Evolutionary conservation across 2,113 vertebrate species (phyloP).

Genomic region (Gnathonemus longibarbis): DNA sequence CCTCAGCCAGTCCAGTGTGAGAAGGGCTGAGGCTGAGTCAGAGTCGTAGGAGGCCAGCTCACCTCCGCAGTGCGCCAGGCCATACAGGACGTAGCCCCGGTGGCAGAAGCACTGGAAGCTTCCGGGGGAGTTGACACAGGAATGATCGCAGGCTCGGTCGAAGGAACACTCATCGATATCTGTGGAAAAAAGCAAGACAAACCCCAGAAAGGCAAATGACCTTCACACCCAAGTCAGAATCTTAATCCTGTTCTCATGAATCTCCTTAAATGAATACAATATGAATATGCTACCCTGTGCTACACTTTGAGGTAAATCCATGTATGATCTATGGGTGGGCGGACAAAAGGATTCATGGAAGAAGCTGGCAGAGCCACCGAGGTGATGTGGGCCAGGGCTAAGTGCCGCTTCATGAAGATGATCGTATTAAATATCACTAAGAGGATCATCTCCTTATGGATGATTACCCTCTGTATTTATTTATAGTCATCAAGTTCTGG

Average conservation of each 20-base stretch:
- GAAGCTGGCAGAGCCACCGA: background rate
- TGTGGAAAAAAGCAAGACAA: constrained; percentile 40
- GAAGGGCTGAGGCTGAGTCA: background rate
- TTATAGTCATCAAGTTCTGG: background rate
- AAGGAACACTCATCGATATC: constrained; percentile 97
- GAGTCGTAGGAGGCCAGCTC: background rate
- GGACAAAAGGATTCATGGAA: background rate
- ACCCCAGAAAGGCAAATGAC: background rate
- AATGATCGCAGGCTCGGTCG: constrained; percentile 89
- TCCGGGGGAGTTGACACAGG: constrained; percentile 88
- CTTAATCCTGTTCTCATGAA: background rate
- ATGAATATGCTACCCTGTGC: background rate
- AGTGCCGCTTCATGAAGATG: background rate
- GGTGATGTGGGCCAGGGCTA: background rate
- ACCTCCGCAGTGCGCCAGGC: constrained; percentile 37
- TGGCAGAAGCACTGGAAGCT: constrained; percentile 95
- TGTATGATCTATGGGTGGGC: background rate
- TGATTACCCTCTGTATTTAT: background rate
- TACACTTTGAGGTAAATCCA: background rate
- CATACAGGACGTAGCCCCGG: constrained; percentile 86
- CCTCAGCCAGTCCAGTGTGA: background rate
- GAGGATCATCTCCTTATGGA: background rate
- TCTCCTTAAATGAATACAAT: background rate
- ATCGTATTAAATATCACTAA: background rate
- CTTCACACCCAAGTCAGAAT: background rate